Evolutionary conservation across 2,113 vertebrate species (phyloP), one percentile per base, ranked within the genome.

Genomic region (Myotis yumanensis): DNA sequence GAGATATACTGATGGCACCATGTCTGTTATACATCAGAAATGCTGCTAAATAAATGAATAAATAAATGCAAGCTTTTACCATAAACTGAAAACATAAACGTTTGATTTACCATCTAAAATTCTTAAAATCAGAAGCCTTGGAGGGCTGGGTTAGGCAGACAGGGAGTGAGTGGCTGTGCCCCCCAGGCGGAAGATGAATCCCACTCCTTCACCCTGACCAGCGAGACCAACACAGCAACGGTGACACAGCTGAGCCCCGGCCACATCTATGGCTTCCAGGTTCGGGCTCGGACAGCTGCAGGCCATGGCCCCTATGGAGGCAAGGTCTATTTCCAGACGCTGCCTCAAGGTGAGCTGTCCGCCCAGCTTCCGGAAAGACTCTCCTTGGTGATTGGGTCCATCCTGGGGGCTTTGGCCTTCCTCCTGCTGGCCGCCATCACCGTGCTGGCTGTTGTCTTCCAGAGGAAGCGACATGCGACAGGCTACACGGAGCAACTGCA

Each of bases 401-500:
- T 99, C 3, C 99, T 99, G 64, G 99, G 99, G 15, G 99, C 99
- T 52, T 98, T 99, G 71, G 99, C 99, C 11, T 99, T 99, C 97
- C 98, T 99, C 28, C 98, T 99, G 86, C 98, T 99, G 69, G 99
- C 99, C 15, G 99, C 98, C 88, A 99, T 99, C 46, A 98, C 99
- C 7, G 98, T 99, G 93, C 98, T 99, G 48, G 99, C 99, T 90
- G 98, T 99, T 72, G 98, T 99, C 84, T 99, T 99, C 98, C 99
- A 99, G 96, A 99, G 99, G 96, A 99, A 99, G 97, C 99, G 99
- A 72, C 98, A 98, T 95, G 99, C 99, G 96, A 99, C 99, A 48
- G 99, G 99, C 15, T 99, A 99, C 97, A 99, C 98, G 23, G 99
- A 99, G 96, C 98, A 99, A 66, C 98, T 99, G 66, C 99, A 99